Percentiles rank a stretch among this genome's conserved stretches.
Conservation (phyloP, 2,888 invertebrate species). For the Tenthredo notha region DNA sequence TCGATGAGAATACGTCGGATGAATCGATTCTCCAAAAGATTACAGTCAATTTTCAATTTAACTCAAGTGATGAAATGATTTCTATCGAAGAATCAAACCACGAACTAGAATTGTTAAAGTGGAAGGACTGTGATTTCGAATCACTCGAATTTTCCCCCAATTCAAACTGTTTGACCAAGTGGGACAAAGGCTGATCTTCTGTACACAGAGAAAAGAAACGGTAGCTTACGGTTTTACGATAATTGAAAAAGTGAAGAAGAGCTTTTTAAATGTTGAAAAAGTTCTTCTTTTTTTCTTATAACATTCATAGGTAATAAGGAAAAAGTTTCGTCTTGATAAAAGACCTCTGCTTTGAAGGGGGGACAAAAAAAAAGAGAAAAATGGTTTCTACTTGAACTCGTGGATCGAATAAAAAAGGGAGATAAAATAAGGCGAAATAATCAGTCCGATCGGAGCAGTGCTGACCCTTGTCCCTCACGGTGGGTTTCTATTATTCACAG, state of each 20-base stretch:
- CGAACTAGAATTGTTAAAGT: background rate
- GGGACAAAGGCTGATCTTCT: background rate
- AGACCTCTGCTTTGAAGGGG: no score
- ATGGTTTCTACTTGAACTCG: background rate
- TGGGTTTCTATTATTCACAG: constrained; percentile 25
- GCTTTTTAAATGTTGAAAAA: background rate
- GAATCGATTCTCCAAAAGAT: background rate
- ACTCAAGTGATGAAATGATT: background rate
- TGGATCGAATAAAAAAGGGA: background rate
- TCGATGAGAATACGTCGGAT: background rate
- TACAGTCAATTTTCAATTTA: constrained; percentile 44
- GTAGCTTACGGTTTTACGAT: background rate
- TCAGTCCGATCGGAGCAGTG: background rate
- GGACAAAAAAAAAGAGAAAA: background rate
- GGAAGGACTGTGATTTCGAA: background rate
- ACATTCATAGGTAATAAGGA: background rate
- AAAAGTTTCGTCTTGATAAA: background rate
- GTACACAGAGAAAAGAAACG: background rate
- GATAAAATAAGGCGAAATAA: constrained; percentile 28
- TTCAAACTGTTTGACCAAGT: background rate
- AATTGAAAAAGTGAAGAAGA: background rate
- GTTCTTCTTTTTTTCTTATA: background rate
- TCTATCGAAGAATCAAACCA: background rate
- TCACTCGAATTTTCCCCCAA: constrained; percentile 28
- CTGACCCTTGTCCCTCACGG: constrained; percentile 21